A percentile compares a stretch with the other conserved stretches of the same genome.
These are phyloP conservation scores for Trochalopteron elliotii DNA, from an alignment of 2,113 vertebrate species.

Conservation along the genomic window DNA sequence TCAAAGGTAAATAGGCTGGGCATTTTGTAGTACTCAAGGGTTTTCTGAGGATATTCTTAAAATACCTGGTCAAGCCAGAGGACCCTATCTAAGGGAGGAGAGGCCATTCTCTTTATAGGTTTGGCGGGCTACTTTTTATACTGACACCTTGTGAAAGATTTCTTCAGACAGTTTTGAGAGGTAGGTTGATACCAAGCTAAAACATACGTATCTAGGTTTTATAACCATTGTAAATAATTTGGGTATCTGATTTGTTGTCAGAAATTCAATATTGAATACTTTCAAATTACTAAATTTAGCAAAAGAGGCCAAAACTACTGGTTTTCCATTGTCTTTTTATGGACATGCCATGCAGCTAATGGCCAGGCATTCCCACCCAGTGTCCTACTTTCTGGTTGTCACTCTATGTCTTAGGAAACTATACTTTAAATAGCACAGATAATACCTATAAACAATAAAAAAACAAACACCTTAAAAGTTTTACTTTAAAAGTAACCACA, in stretches of 20 bases:
- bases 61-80: neutral
- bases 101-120: neutral
- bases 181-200: neutral
- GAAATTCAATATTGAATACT: neutral
- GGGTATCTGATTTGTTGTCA: neutral
- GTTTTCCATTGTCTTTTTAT: neutral
- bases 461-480: neutral
- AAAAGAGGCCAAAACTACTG: neutral
- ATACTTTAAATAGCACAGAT: neutral
- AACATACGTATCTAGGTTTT: neutral
- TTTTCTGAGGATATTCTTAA: constrained; percentile 25
- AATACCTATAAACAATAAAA: neutral
- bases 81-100: neutral
- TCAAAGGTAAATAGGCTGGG: constrained; percentile 51
- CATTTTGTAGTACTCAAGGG: neutral
- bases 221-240: neutral
- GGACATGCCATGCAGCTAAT: neutral
- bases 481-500: neutral
- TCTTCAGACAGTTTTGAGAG: neutral
- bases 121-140: neutral
- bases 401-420: neutral
- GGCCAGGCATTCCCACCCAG: neutral
- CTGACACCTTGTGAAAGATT: neutral
- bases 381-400: neutral
- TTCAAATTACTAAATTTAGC: neutral